Evolutionary conservation across 2,888 invertebrate species (phyloP).

Genomic region (Hirtodrosophila histrioides): DNA sequence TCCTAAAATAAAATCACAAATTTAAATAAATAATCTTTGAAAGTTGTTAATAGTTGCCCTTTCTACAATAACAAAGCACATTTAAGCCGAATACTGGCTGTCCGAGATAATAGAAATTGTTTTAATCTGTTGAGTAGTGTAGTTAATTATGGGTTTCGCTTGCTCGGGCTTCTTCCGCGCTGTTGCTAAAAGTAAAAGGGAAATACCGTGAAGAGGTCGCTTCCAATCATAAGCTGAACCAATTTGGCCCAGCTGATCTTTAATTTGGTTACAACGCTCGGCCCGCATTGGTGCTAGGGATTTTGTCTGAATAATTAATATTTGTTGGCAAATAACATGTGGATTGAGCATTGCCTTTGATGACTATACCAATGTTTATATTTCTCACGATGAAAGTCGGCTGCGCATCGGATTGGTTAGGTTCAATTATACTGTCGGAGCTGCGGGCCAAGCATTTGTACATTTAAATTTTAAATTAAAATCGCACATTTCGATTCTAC

Average conservation of each 20-base stretch:
- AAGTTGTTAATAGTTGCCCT: no score
- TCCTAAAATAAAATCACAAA: no score
- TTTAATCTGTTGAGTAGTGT: no score
- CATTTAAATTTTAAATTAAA: constrained; percentile 52
- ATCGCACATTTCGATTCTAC: constrained; percentile 38
- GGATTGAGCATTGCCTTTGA: background rate
- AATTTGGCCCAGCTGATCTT: constrained; percentile 29
- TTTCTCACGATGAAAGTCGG: constrained; percentile 62
- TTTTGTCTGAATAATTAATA: constrained; percentile 31
- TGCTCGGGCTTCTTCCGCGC: constrained; percentile 44
- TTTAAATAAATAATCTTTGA: no score
- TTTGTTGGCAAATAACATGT: constrained; percentile 38
- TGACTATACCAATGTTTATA: constrained; percentile 42
- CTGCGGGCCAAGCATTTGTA: constrained; percentile 51
- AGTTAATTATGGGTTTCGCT: constrained; percentile 36
- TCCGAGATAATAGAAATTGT: no score
- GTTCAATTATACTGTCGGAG: constrained; percentile 36
- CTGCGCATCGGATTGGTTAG: constrained; percentile 26
- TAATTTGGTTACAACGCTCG: constrained; percentile 1
- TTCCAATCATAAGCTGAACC: constrained; percentile 26
- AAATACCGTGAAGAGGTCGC: constrained; percentile 38
- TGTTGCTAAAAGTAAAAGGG: constrained; percentile 64
- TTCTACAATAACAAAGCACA: no score
- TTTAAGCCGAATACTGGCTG: no score
- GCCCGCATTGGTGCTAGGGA: constrained; percentile 4